These are phyloP conservation scores for Muntiacus muntjak DNA, from an alignment of 2,113 vertebrate species.

Conservation along the genomic window DNA sequence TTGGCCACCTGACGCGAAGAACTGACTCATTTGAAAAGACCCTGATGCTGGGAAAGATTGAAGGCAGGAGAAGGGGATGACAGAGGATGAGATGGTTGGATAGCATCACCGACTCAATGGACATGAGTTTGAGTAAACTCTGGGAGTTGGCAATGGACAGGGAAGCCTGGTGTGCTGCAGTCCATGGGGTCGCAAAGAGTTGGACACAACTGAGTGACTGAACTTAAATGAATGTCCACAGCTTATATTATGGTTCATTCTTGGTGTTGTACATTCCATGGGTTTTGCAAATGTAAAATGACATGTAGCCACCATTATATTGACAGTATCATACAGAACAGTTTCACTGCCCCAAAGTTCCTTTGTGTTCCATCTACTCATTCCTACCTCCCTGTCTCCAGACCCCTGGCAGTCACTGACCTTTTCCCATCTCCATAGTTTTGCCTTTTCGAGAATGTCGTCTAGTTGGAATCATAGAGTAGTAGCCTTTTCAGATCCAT, in stretches of 20 bases:
- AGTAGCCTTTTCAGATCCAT: neutral
- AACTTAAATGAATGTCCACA: neutral
- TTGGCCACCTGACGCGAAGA: neutral
- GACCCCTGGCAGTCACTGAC: neutral
- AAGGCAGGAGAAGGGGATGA: neutral
- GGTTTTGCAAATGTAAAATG: neutral
- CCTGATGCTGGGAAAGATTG: neutral
- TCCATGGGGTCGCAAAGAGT: neutral
- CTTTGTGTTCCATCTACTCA: neutral
- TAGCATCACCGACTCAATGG: neutral
- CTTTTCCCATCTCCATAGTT: neutral
- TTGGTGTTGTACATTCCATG: neutral
- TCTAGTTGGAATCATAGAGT: neutral
- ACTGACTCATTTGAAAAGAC: neutral
- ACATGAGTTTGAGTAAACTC: neutral
- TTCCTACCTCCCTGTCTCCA: neutral
- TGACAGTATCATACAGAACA: neutral
- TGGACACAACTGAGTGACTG: neutral
- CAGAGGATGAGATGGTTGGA: neutral
- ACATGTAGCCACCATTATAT: neutral
- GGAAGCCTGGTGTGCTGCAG: neutral
- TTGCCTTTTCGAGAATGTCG: neutral
- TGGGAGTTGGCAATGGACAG: neutral
- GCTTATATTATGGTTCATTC: neutral
- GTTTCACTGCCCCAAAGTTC: neutral